Evolutionary conservation across 1,140 invertebrate genomes (phyloP).

Genomic region (Drosophila serrata): DNA sequence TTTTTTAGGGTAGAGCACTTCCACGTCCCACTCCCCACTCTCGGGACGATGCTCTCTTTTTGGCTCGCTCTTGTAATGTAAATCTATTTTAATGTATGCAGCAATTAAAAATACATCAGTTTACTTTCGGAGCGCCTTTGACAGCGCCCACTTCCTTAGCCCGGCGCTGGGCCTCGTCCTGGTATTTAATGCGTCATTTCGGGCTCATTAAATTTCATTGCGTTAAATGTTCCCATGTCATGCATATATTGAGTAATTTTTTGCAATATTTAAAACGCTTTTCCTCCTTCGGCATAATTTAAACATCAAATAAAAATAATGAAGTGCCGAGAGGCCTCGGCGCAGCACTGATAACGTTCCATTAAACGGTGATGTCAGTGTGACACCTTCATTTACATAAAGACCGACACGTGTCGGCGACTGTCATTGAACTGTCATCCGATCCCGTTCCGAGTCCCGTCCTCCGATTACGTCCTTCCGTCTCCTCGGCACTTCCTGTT

Average conservation of each 20-base stretch:
- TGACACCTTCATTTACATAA: conserved; percentile 56
- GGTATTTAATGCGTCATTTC: conserved; percentile 56
- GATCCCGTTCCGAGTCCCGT: conserved; percentile 24
- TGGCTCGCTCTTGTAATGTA: conserved; percentile 55
- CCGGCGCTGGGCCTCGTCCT: conserved; percentile 16
- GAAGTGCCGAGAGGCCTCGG: conserved; percentile 12
- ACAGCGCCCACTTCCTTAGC: conserved; percentile 26
- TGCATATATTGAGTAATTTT: conserved; percentile 43
- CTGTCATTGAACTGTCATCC: conserved; percentile 60
- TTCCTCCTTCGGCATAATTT: conserved; percentile 59
- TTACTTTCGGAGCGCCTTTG: conserved; percentile 39
- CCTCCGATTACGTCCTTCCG: conserved; percentile 17
- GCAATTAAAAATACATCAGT: conserved; percentile 81
- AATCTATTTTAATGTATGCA: conserved; percentile 82
- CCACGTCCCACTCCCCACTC: too few species aligned
- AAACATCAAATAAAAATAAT: conserved; percentile 48
- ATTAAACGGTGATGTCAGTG: conserved; percentile 66
- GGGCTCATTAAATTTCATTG: conserved; percentile 73
- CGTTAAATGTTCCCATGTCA: conserved; percentile 27
- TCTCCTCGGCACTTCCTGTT: conserved; percentile 30
- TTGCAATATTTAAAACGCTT: conserved; percentile 33
- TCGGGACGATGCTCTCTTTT: conserved; percentile 14
- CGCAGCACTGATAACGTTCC: conserved; percentile 28
- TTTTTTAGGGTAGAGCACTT: conserved; percentile 22
- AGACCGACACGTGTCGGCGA: conserved; percentile 43